These are phyloP conservation scores for Bradypodion pumilum DNA, from an alignment of 2,797 vertebrate genomes.

Conservation along the genomic window DNA sequence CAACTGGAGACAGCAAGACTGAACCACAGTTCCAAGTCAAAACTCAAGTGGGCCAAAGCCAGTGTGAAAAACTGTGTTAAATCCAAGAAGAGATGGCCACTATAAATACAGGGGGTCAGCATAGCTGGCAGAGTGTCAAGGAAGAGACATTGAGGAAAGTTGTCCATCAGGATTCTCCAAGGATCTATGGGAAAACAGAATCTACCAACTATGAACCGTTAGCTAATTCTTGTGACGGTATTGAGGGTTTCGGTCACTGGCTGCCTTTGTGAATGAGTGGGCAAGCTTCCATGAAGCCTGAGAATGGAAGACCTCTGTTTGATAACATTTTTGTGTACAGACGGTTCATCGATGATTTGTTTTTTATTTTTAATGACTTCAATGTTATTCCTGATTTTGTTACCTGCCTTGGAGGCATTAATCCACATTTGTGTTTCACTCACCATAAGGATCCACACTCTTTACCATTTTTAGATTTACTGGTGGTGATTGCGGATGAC, in stretches of 20 bases:
- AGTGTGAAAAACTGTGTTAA: constrained; percentile 74
- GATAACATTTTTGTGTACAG: too few species aligned
- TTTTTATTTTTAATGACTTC: too few species aligned
- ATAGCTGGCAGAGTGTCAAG: constrained; percentile 56
- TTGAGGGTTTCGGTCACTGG: constrained; percentile 87
- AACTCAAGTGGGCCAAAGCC: constrained; percentile 75
- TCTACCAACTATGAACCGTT: constrained; percentile 74
- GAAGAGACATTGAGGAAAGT: constrained; percentile 56
- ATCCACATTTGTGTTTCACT: too few species aligned
- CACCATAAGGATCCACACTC: too few species aligned
- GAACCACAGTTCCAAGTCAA: constrained; percentile 69
- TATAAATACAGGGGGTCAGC: constrained; percentile 62
- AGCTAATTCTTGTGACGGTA: constrained; percentile 86
- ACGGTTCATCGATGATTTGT: too few species aligned
- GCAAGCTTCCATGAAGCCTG: too few species aligned
- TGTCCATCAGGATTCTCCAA: constrained; percentile 65
- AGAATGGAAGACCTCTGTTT: too few species aligned
- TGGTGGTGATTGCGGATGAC: too few species aligned
- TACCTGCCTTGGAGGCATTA: too few species aligned
- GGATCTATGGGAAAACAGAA: constrained; percentile 35
- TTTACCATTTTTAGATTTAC: too few species aligned
- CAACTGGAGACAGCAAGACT: constrained; percentile 68
- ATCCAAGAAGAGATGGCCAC: constrained; percentile 66
- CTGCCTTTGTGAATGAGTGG: too few species aligned
- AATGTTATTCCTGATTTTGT: too few species aligned